A percentile compares a stretch with the other conserved stretches of the same genome.
Conservation (phyloP, 2,888 invertebrate species). For the Apodemia zela region DNA sequence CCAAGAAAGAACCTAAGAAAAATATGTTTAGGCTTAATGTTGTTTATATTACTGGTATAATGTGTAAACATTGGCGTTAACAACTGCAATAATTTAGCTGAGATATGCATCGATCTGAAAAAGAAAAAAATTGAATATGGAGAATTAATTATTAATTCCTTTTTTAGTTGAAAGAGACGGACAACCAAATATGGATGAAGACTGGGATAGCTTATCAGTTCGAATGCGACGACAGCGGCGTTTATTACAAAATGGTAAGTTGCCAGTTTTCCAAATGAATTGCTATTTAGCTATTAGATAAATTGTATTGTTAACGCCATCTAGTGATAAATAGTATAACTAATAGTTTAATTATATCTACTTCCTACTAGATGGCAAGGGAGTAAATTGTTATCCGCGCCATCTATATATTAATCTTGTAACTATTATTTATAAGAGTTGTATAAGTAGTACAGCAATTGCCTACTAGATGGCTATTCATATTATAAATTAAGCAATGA, state of each 20-base stretch:
- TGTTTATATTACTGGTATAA: no score
- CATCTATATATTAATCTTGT: no score
- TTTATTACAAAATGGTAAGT: constrained; percentile 63
- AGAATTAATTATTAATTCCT: constrained; percentile 20
- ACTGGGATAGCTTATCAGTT: constrained; percentile 90
- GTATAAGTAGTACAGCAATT: no score
- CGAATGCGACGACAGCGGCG: constrained; percentile 85
- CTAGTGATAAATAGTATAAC: background rate
- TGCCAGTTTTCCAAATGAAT: background rate
- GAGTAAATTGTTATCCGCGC: no score
- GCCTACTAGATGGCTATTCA: no score
- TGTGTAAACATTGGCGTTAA: no score
- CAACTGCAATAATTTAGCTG: no score
- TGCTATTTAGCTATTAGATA: background rate
- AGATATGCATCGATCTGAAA: no score
- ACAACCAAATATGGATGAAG: constrained; percentile 84
- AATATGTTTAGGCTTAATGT: no score
- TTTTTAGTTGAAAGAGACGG: constrained; percentile 76
- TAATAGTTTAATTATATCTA: background rate
- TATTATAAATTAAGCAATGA: no score
- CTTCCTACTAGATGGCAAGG: background rate
- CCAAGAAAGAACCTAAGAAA: no score
- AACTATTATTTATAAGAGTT: no score
- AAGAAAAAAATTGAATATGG: background rate
- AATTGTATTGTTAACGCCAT: background rate